phyloP scores from a whole-genome alignment of 2,888 invertebrate genomes.

The Cataglyphis livida region DNA sequence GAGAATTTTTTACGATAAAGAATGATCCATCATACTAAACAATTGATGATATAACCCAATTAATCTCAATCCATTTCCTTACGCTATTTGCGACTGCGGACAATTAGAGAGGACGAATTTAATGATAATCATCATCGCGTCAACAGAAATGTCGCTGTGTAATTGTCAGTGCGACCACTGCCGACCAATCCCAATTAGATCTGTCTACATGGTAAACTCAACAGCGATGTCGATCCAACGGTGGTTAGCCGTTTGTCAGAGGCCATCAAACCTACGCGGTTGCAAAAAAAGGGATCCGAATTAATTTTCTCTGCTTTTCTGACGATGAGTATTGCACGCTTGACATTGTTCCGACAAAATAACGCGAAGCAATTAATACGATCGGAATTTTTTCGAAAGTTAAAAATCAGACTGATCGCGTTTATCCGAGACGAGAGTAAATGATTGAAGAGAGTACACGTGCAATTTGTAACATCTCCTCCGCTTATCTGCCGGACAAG shows the following conservation, averaged over 20 bases:
- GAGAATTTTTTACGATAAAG: neutral
- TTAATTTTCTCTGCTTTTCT: constrained; percentile 22
- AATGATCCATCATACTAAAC: neutral
- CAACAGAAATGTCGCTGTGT: constrained; percentile 45
- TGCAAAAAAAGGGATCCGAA: neutral
- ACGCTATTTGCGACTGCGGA: constrained; percentile 11
- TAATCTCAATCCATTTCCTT: constrained; percentile 22
- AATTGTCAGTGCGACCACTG: constrained; percentile 46
- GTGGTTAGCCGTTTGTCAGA: constrained; percentile 49
- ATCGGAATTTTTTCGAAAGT: constrained; percentile 42
- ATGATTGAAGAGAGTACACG: constrained; percentile 47
- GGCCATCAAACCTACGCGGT: constrained; percentile 29
- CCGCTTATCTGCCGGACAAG: constrained; percentile 24
- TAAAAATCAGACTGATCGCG: constrained; percentile 47
- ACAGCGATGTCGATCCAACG: constrained; percentile 5
- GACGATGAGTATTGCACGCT: constrained; percentile 1
- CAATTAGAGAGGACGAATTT: constrained; percentile 44
- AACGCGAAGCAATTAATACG: constrained; percentile 41
- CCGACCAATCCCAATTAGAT: constrained; percentile 44
- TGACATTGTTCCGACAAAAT: constrained; percentile 35
- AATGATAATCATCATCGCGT: constrained; percentile 44
- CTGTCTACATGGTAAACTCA: constrained; percentile 36
- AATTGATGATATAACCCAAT: neutral
- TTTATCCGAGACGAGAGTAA: constrained; percentile 44
- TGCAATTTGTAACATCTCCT: constrained; percentile 35